Evolutionary conservation across 2,797 vertebrate genomes (phyloP), one percentile per base, ranked within the genome.

Genomic region (Siniperca scherzeri): DNA sequence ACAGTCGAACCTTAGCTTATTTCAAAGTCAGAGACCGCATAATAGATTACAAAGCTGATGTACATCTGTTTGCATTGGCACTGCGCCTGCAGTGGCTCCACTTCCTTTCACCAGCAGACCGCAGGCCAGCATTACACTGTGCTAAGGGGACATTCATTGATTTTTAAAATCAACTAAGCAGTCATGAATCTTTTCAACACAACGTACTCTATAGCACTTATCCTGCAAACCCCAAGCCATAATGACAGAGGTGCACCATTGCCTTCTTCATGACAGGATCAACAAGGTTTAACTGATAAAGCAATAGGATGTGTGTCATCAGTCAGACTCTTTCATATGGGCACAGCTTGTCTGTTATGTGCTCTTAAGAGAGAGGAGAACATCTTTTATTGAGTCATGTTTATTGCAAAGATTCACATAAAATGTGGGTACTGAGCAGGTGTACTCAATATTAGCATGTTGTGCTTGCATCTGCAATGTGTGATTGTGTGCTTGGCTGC

Each of bases 21-120:
- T 50, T 67, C 59, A 55, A 61, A 70, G 74, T 71, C 14, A 4
- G 17, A 57, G 12, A n/a, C 44, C 71, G 73, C 71, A 71, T 12
- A 33, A 14, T 16, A 71, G 61, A 72, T 60, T 22, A 70, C 30
- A 50, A 25, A 74, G 82, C 77, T 77, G 81, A 62, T 79, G 77
- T 88, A 75, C 66, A 48, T 91, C 68, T 81, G 80, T 74, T 87
- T 81, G 82, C 74, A 1, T 61, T 88, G 84, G 91, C 81, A 0
- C 60, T 55, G 80, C 78, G 80, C 85, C 87, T 75, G 61, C 74
- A 42, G 67, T 21, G 85, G 60, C 74, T 72, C 27, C 74, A 53
- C 88, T 87, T 87, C 89, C 82, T 73, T 4, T 75, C 71, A 67
- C 10, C 68, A 61, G 64, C 80, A 67, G 6, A 78, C 60, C 53